Conservation (phyloP, 2,888 invertebrate species). For the Andrena hattorfiana region DNA sequence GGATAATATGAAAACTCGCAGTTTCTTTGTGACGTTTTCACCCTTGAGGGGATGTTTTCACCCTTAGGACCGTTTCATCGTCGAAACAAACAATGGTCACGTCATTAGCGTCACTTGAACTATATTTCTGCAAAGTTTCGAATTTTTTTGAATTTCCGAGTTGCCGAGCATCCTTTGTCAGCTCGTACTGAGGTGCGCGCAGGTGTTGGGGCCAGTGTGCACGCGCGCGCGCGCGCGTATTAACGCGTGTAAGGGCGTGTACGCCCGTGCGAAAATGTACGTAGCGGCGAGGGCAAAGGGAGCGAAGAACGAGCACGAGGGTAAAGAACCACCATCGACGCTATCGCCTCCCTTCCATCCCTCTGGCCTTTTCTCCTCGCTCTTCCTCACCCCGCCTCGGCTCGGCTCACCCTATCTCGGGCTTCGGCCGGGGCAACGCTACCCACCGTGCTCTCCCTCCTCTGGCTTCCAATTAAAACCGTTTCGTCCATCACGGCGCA, state of each 20-base stretch:
- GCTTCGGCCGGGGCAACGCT: conserved; percentile 43
- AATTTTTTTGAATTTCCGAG: too few species aligned
- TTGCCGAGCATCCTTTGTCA: neutral
- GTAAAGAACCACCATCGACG: conserved; percentile 66
- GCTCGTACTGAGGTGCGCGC: neutral
- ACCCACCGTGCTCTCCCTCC: conserved; percentile 46
- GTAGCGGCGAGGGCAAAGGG: conserved; percentile 43
- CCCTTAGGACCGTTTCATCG: too few species aligned
- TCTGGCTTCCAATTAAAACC: conserved; percentile 74
- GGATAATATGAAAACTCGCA: too few species aligned
- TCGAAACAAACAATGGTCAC: too few species aligned
- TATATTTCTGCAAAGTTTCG: too few species aligned
- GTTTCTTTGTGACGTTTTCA: too few species aligned
- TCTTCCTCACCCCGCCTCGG: conserved; percentile 22
- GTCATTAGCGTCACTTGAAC: too few species aligned
- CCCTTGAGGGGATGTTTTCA: too few species aligned
- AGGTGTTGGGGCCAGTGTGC: conserved; percentile 34
- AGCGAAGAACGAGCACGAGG: conserved; percentile 59
- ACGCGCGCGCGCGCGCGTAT: conserved; percentile 4
- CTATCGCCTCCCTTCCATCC: conserved; percentile 47
- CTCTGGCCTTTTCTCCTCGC: neutral
- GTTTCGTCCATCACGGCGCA: conserved; percentile 65
- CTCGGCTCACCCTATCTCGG: conserved; percentile 50
- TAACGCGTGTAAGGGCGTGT: conserved; percentile 24
- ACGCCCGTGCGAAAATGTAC: conserved; percentile 60